Base-by-base conservation (phyloP, 2,888 invertebrate genomes). In the Tipula vernalis region DNA sequence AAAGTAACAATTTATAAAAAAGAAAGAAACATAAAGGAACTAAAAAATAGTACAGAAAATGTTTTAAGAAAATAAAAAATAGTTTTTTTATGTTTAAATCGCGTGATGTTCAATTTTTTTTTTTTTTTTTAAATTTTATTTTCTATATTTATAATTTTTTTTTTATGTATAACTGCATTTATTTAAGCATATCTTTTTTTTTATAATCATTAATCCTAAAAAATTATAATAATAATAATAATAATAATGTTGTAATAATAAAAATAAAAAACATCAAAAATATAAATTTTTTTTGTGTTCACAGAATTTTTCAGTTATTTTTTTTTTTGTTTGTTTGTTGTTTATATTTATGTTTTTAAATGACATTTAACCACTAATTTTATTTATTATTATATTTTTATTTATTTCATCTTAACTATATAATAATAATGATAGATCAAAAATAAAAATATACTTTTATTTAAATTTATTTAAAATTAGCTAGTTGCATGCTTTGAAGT, bases 201-300 rank as follows among this genome's bases (percentile, higher is more conserved):
- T 71, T 10, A 71, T 57, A 57, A 18, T 18, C 28, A 71, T 71
- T 71, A 71, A 71, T 28, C 18, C 71, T 71, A 71, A 71, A 71
- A 71, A 71, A 71, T 71, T 13, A 71, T 57, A 57, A 57, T 51
- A 51, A 51, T 51, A 51, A 51, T 51, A 51, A 51, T 51, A 13
- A 28, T 51, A n/a, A 5, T 57, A 57, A 57, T 39, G 39, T 39
- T 39, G 39, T 71, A 28, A 71, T 71, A 71, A 71, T 71, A 71
- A 71, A 71, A 71, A 71, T 71, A 71, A 71, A 71, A 71, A 71
- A 71, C 71, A 71, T 71, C 71, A 71, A 71, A 71, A 71, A 71
- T 71, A 71, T 71, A 71, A 71, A 28, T 71, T 71, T 71, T 28
- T 71, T 71, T 71, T 71, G 71, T 71, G 71, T 71, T 71, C 71